Percentiles rank a stretch among this genome's conserved stretches.
Conservation (phyloP, 2,888 invertebrate species). For the Tuberolachnus salignus region DNA sequence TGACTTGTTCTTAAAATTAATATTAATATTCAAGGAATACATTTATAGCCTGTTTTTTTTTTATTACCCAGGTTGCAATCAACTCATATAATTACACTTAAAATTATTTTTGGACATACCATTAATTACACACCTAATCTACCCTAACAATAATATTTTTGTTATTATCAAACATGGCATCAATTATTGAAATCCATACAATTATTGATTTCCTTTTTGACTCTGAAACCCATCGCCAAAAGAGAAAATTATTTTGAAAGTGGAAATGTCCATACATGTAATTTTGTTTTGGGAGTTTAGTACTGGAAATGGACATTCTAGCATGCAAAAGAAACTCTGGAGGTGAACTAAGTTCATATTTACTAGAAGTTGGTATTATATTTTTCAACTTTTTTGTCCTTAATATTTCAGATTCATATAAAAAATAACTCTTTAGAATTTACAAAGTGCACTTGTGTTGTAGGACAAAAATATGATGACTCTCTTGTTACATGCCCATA, state of each 20-base stretch:
- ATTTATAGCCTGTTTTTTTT: not conserved
- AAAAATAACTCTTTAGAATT: conserved; percentile 15
- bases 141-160: too few relatives aligned
- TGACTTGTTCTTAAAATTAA: too few relatives aligned
- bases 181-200: not conserved
- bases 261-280: not conserved
- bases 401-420: conserved; percentile 23
- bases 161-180: not conserved
- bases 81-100: too few relatives aligned
- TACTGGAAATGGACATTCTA: conserved; percentile 8
- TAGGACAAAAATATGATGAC: conserved; percentile 14
- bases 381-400: not conserved
- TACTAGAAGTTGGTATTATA: not conserved
- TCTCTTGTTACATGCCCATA: conserved; percentile 15
- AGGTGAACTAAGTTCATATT: not conserved
- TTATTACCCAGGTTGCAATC: too few relatives aligned
- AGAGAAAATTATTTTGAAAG: not conserved
- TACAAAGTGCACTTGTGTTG: not conserved
- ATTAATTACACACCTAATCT: too few relatives aligned
- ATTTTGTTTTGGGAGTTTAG: conserved; percentile 10
- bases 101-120: too few relatives aligned
- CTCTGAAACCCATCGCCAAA: not conserved
- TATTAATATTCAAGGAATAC: too few relatives aligned
- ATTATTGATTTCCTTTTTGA: conserved; percentile 13
- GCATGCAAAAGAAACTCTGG: conserved; percentile 15